A percentile compares a stretch with the other conserved stretches of the same genome.
These are phyloP conservation scores for Odontesthes bonariensis DNA, from an alignment of 2,113 vertebrate genomes.

Conservation along the genomic window DNA sequence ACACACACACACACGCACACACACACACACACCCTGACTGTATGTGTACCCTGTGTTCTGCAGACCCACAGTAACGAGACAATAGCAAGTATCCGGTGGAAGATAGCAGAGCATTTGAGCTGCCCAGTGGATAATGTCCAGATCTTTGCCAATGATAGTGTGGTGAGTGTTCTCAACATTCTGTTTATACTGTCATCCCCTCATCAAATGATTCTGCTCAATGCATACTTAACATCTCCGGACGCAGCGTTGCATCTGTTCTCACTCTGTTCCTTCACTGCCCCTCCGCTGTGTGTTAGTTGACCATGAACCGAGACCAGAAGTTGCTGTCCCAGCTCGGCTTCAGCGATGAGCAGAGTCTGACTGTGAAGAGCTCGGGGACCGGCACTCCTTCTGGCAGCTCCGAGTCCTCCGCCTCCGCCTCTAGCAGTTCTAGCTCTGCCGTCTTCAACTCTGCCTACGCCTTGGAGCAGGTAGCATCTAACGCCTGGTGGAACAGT, in stretches of 20 bases:
- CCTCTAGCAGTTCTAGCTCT: constrained; percentile 90
- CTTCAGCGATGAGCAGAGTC: constrained; percentile 94
- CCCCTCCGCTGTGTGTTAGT: constrained; percentile 72
- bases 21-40: constrained; percentile 19
- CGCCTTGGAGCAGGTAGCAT: constrained; percentile 90
- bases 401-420: constrained; percentile 93
- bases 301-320: constrained; percentile 98
- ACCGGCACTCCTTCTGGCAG: constrained; percentile 96
- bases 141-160: constrained; percentile 97
- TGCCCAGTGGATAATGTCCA: constrained; percentile 97
- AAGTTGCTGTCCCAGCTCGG: constrained; percentile 97
- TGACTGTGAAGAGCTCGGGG: constrained; percentile 96
- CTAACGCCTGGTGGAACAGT: background rate
- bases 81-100: constrained; percentile 95
- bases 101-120: constrained; percentile 96
- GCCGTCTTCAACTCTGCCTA: constrained; percentile 91
- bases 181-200: too few species aligned
- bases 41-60: constrained; percentile 54
- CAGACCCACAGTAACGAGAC: constrained; percentile 99
- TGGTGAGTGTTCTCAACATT: constrained; percentile 84
- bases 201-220: background rate
- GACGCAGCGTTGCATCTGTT: constrained; percentile 3
- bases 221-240: background rate
- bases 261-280: constrained; percentile 2
- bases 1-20: too few species aligned